Base-by-base conservation (phyloP, 2,797 vertebrate species). In the Lacerta bilineata region DNA sequence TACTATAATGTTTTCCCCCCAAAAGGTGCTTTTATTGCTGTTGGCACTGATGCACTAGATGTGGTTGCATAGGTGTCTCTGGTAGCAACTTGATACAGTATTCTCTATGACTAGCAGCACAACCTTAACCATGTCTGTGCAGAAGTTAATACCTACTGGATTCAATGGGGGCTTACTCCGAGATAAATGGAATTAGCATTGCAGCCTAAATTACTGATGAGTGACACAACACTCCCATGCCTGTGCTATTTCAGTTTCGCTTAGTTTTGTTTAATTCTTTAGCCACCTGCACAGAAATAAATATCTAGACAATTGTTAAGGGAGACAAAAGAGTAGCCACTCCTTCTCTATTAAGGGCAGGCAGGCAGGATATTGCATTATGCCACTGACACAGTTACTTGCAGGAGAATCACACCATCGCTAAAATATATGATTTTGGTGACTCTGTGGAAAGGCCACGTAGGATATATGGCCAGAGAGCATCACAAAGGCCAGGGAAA, bases 121-220 rank as follows among this genome's bases (percentile, higher is more conserved):
- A 29, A 23, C 43, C 75, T 41, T 76, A 76, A 4, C 18, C 74
- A 41, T 43, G 75, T 27, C 39, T 29, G 27, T 4, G 20, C 41
- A 76, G 75, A 11, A 76, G 23, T 43, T 55, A 43, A 43, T 8
- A 43, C 41, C 23, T 43, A 46, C 41, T 64, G 61, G 20, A 18
- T 64, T 64, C 61, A 64, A 64, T 64, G 61, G 61, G 17, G 61
- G 17, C 61, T 64, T 64, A 27, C 25, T 43, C 39, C 41, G 2
- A 46, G 75, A 43, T 43, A 46, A 64, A 64, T 23, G 20, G 4
- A 55, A 27, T 76, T 46, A 27, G 39, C 10, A 33, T 36, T 72
- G 71, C n/a, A 72, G 71, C n/a, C 29, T 86, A 75, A 46, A 80
- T 87, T 74, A 64, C 50, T 43, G 36, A 75, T 78, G 25, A 83